Percentiles rank a stretch among this genome's conserved stretches.
These are phyloP conservation scores for Gymnogyps californianus DNA, from an alignment of 2,113 vertebrate species.

Conservation along the genomic window DNA sequence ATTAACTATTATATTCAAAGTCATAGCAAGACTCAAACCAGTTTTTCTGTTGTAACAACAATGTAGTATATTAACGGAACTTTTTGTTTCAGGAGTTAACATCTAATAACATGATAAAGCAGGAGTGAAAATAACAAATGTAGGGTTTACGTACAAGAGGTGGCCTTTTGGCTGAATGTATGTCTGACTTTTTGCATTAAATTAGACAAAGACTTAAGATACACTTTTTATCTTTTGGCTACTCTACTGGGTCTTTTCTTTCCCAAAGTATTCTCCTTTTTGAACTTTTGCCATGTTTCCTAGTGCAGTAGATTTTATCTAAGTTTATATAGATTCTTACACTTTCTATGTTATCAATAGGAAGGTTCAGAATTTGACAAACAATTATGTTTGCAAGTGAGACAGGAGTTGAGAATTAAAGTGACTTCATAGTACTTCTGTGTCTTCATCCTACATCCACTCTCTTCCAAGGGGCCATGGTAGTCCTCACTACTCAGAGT, in stretches of 20 bases:
- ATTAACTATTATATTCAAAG: neutral
- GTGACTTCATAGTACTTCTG: neutral
- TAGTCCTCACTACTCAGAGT: neutral
- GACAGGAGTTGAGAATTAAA: neutral
- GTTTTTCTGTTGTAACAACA: neutral
- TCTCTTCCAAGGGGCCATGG: neutral
- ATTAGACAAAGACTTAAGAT: neutral
- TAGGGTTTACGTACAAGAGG: neutral
- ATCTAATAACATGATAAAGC: neutral
- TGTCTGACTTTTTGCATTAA: neutral
- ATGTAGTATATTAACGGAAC: neutral
- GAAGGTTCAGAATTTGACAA: neutral
- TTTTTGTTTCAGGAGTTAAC: neutral
- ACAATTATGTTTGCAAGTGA: neutral
- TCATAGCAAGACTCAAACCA: neutral
- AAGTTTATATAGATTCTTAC: neutral
- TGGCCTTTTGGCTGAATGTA: fast-evolving
- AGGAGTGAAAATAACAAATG: neutral
- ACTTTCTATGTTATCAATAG: neutral
- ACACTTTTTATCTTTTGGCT: neutral
- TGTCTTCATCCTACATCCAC: neutral
- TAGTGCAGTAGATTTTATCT: neutral
- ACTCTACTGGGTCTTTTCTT: neutral
- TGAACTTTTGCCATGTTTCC: neutral
- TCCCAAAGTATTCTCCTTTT: neutral